Evolutionary conservation across 2,888 invertebrate species (phyloP), one percentile per base, ranked within the genome.

Genomic region (Sialis fuliginosa): DNA sequence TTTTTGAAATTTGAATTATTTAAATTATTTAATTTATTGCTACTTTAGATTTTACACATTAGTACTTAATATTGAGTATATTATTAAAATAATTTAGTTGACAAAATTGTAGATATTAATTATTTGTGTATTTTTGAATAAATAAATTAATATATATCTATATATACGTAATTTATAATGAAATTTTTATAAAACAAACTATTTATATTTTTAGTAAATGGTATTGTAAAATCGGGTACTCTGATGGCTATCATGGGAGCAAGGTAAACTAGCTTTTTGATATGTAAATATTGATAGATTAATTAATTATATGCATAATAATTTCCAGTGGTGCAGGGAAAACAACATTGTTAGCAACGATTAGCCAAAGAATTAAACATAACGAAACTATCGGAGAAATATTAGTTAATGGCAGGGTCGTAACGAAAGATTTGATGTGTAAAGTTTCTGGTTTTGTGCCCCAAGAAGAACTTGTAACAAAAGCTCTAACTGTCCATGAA

Each of bases 401-500:
- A 50, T 71, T 79, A 62, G 68, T 84, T 45, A 84, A 85, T 58
- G 83, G 82, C 6, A 64, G 74, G 51, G 58, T 72, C 41, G 72
- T 81, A 44, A 72, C 75, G 9, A 71, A 74, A 40, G 69, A 74
- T 54, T 69, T 77, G 45, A 79, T 87, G 67, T 72, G 81, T 53
- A 73, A 76, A 56, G 75, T 88, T 53, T 87, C 88, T 2, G 84
- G 84, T 50, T 91, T 89, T 64, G 77, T 90, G 41, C 88, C 89
- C 6, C 91, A 92, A 61, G 79, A 84, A 53, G 89, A 90, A 64
- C 69, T 89, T 54, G 81, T 82, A 51, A 73, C 88, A 12, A 81
- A 83, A 48, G 77, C 81, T 31, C 67, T 91, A 50, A 84, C 83
- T 0, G 85, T 88, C 9, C 66, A 71, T 49, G 91, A 91, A 60